Conservation (phyloP, 2,797 vertebrate species). For the Apodemus agrarius region DNA sequence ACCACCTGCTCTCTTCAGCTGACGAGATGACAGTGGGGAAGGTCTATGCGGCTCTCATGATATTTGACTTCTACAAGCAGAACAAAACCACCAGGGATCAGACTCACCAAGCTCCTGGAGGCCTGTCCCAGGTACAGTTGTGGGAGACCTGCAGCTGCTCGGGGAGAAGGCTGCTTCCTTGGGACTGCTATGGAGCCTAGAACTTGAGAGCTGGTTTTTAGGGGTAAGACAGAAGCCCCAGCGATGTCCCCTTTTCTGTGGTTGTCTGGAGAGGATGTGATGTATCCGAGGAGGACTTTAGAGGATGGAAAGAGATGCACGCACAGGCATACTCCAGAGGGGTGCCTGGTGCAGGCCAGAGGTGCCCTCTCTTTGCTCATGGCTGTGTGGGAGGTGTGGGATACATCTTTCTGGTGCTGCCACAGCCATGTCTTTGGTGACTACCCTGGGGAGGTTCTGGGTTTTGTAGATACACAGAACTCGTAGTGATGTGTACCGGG, state of each 20-base stretch:
- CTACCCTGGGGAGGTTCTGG: not conserved
- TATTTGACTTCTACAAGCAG: slow-evolving; percentile 98
- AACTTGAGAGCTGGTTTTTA: not conserved
- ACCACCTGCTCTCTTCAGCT: slow-evolving; percentile 84
- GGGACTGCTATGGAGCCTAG: too few species aligned
- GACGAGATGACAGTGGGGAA: slow-evolving; percentile 98
- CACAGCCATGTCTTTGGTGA: not conserved
- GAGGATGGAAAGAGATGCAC: not conserved
- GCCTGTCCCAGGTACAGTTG: slow-evolving; percentile 91
- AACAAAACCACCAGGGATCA: slow-evolving; percentile 93
- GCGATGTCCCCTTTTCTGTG: not conserved
- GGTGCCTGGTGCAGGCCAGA: not conserved
- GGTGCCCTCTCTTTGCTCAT: not conserved
- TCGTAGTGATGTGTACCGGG: accelerated
- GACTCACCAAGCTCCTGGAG: slow-evolving; percentile 89
- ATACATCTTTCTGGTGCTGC: not conserved
- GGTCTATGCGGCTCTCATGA: slow-evolving; percentile 98
- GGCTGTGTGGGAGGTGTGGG: not conserved
- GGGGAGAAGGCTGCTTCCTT: too few species aligned
- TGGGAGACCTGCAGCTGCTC: not conserved
- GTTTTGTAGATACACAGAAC: not conserved
- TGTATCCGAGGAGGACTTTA: not conserved
- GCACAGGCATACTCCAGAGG: not conserved
- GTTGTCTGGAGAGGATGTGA: not conserved
- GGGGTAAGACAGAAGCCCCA: not conserved